Base-by-base conservation (phyloP, 2,888 invertebrate genomes). In the Hyles lineata region DNA sequence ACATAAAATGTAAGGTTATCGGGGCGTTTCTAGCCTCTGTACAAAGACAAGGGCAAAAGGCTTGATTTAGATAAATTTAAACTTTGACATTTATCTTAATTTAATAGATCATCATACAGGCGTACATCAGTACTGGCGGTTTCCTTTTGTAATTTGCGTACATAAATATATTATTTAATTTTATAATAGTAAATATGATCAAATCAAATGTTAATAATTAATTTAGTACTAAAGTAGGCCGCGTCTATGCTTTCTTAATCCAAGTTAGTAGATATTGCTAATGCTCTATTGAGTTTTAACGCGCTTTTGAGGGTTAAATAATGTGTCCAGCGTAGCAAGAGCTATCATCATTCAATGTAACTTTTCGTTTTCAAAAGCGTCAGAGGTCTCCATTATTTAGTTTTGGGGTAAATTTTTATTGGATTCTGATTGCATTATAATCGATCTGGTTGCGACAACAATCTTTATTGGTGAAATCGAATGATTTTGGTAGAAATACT, bases 251-350 rank as follows among this genome's bases (percentile, higher is more conserved):
- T 19, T 72, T 23, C 55, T 59, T 35, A 58, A 32, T 72, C 19
- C 35, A n/a, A 35, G 63, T 23, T 69, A 81, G 83, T 85, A 82
- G 80, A 85, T 82, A 87, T 86, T 83, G 82, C 83, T 84, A 85
- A 85, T 79, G 80, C 83, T 88, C 89, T 89, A 91, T 92, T 89
- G 90, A 89, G 90, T 88, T 92, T 92, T 92, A 93, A 92, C 90
- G 89, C 89, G 85, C 88, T 86, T 92, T 92, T 90, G 92, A 92
- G 92, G 92, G 92, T 89, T 89, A 88, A 87, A 78, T 89, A 91
- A 90, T 86, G 85, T 85, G 89, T 76, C 92, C 87, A 89, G 3
- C 79, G 15, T 86, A 86, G 77, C 74, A 55, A 74, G 91, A 85
- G 72, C 89, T 74, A 21, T 76, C 55, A 43, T 70, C 1, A 69